A percentile compares a stretch with the other conserved stretches of the same genome.
Conservation (phyloP, 2,888 invertebrate species). For the Zygothrica quintamaculata region DNA sequence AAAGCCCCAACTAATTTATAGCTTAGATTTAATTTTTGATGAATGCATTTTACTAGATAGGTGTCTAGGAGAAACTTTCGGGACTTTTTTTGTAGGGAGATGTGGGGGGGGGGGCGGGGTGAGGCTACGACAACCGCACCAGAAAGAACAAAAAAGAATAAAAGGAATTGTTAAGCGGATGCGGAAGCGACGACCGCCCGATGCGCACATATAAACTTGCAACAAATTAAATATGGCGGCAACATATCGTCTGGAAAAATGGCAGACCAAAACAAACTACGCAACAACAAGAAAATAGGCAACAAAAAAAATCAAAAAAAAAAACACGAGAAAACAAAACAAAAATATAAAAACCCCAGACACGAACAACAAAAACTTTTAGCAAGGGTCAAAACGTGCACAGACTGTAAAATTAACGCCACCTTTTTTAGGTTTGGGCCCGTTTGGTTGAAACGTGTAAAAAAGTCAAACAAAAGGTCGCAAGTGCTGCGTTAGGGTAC, state of each 20-base stretch:
- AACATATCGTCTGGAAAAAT: conserved; percentile 77
- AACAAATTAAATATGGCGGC: conserved; percentile 77
- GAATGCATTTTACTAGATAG: conserved; percentile 56
- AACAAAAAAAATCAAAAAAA: conserved; percentile 7
- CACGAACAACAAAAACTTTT: conserved; percentile 49
- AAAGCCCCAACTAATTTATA: conserved; percentile 63
- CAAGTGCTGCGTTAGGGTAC: conserved; percentile 8
- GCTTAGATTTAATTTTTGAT: conserved; percentile 62
- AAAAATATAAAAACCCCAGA: conserved; percentile 17
- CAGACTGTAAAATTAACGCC: conserved; percentile 77
- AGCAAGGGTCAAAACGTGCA: conserved; percentile 70
- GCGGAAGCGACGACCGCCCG: conserved; percentile 55
- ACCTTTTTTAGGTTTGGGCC: conserved; percentile 44
- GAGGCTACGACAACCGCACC: conserved; percentile 28
- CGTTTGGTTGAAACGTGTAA: conserved; percentile 62
- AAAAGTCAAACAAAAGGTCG: conserved; percentile 61
- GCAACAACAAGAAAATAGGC: conserved; percentile 30
- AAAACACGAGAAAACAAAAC: conserved; percentile 6
- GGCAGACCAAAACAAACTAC: conserved; percentile 69
- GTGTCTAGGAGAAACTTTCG: conserved; percentile 52
- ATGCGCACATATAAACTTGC: conserved; percentile 50
- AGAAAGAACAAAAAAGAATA: conserved; percentile 30
- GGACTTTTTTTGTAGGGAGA: conserved; percentile 21
- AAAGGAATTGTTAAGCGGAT: conserved; percentile 53
- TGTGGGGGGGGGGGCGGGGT: too few species aligned